Evolutionary conservation across 23 tunicate species (phyloP), one percentile per base, ranked within the genome.

Genomic region (Pegea sp.): DNA sequence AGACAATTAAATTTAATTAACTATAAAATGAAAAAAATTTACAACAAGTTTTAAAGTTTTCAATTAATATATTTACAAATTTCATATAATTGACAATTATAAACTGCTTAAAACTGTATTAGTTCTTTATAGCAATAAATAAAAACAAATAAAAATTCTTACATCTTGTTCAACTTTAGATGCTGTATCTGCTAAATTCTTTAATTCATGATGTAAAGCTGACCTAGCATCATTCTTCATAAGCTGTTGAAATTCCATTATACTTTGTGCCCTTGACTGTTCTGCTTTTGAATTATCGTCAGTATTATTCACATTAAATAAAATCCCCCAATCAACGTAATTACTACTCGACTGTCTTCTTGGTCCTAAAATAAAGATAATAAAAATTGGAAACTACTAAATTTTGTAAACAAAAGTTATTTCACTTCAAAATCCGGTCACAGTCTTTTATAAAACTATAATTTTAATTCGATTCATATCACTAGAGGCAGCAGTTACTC

Each of bases 141-240:
- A 38, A 8, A 51, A 51, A 51, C 19, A 51, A n/a, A n/a, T 22
- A 52, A n/a, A 0, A 13, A 52, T 19, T 24, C 56, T 52, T 43
- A 75, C 78, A 21, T 71, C 84, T 38, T 64, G 42, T 3, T 61
- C 54, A 28, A 48, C 62, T 32, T 54, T 44, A 18, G 42, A 44
- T 4, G 89, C 92, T 2, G 91, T 65, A n/a, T 48, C 43, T 18
- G 46, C 70, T 6, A 90, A 63, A 6, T 59, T 51, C 19, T 90
- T 76, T 18, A 90, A 58, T 42, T 90, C 98, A 42, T 5, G 11
- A 19, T 64, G 63, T n/a, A 90, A 64, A 1, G 92, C 92, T 20
- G 81, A 58, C 62, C 74, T 78, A 24, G 98, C 98, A 44, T 90
- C 98, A 56, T 68, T 81, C 54, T 72, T 77, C 98, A 90, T 90